Conservation (phyloP, 2,113 vertebrate species). For the Crotalus helleri region DNA sequence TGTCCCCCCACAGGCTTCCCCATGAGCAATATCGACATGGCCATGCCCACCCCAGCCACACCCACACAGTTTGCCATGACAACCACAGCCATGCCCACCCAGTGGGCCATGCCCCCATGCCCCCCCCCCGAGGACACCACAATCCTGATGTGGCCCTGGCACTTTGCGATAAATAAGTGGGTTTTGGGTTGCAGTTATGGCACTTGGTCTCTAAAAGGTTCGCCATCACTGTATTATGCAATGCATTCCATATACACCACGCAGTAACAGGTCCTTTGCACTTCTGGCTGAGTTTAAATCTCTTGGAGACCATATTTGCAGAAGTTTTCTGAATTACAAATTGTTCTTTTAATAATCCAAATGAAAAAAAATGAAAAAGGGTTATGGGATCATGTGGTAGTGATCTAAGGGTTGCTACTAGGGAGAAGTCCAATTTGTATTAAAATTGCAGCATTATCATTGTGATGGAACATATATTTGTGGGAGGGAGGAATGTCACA, state of each 20-base stretch:
- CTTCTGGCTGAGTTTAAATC: background rate
- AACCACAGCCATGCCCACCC: too few species aligned
- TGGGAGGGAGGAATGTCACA: background rate
- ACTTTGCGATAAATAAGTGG: too few species aligned
- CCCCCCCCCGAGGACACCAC: too few species aligned
- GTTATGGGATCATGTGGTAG: background rate
- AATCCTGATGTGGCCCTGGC: too few species aligned
- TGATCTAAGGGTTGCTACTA: background rate
- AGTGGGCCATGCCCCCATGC: too few species aligned
- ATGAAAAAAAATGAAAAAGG: background rate
- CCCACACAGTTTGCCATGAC: too few species aligned
- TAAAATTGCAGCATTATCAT: background rate
- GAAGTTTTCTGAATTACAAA: background rate
- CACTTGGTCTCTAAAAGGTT: too few species aligned
- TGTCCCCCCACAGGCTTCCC: too few species aligned
- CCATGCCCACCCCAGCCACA: too few species aligned
- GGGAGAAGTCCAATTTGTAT: background rate
- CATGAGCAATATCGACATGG: too few species aligned
- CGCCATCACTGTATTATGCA: background rate
- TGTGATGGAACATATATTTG: background rate
- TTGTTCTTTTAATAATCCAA: background rate
- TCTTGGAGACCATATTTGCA: background rate
- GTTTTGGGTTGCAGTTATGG: too few species aligned
- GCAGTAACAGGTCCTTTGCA: background rate
- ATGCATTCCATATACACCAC: background rate